Base-by-base conservation (phyloP, 2,797 vertebrate species). In the Oceanodroma leucorhoa region DNA sequence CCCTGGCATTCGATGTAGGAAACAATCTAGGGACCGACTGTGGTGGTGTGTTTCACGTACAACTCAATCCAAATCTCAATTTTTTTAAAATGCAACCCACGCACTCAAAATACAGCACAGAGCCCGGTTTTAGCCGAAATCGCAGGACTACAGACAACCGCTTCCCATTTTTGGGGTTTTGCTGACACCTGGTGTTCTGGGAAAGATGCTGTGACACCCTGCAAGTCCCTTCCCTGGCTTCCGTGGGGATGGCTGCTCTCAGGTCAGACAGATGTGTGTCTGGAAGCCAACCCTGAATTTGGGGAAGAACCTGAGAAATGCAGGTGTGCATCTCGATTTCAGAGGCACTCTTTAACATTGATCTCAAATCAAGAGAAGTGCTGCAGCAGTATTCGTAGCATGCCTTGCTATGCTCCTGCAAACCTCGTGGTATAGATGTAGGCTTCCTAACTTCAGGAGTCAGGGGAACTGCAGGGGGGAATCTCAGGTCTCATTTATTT, bases 121-220 rank as follows among this genome's bases (percentile, higher is more conserved):
- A 62, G 40, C 23, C 43, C 0, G 1, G 27, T 34, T 83, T 53
- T 5, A 30, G 41, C 46, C 1, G 0, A 36, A 88, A 73, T 26
- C 1, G 0, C 75, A 14, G 65, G 46, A 27, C 32, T 43, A 6
- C 32, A 11, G 46, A 5, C 20, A 43, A 11, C 4, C 0, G 2
- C 46, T 30, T 50, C 60, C 34, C 22, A 14, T 95, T 64, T 57
- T 26, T 54, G 45, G 83, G 41, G 88, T 15, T 97, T 50, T 95
- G 88, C 91, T 96, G 96, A 96, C 95, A 90, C 95, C 95, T 95
- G 86, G 55, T 87, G 96, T 93, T 90, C 11, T 29, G n/a, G 29
- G 64, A 46, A 53, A 58, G 75, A 66, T 6, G 23, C 38, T 14
- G 32, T 19, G 50, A 26, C 1, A 0, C 32, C 43, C 75, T 36